Percentiles rank a stretch among this genome's conserved stretches.
Evolutionary conservation across 2,888 invertebrate genomes (phyloP).

Genomic region (Ariolimax columbianus): DNA sequence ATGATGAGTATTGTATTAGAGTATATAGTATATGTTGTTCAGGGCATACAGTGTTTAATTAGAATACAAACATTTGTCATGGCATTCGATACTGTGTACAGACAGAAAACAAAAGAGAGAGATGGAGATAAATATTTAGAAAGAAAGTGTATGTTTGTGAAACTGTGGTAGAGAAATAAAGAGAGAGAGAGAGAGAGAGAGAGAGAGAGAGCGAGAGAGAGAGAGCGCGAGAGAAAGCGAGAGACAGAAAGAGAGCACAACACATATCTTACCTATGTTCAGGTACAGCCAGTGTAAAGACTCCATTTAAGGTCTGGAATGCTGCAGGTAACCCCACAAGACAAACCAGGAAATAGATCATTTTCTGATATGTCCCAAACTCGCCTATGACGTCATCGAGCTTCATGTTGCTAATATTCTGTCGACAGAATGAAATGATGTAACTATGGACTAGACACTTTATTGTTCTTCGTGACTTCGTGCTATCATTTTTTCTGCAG

Average conservation of each 20-base stretch:
- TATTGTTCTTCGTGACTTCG: too few species aligned
- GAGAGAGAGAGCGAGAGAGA: too few species aligned
- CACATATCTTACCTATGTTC: conserved; percentile 42
- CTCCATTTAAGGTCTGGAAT: conserved; percentile 40
- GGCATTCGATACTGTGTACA: too few species aligned
- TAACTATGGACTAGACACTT: too few species aligned
- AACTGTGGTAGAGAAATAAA: not conserved
- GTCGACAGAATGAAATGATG: not conserved
- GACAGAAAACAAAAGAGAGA: not conserved
- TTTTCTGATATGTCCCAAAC: conserved; percentile 49
- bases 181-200: not conserved
- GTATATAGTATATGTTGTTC: too few species aligned
- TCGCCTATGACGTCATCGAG: conserved; percentile 47
- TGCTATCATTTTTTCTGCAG: too few species aligned
- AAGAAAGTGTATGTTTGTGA: too few species aligned
- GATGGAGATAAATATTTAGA: not conserved
- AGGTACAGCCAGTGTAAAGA: conserved; percentile 48
- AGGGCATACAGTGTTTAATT: too few species aligned
- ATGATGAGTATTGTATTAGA: too few species aligned
- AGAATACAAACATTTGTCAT: too few species aligned
- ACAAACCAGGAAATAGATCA: conserved; percentile 45
- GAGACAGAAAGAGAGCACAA: not conserved
- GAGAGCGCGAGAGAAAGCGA: not conserved
- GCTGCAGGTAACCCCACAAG: conserved; percentile 34
- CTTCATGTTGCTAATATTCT: conserved; percentile 22